These are phyloP conservation scores for Strongylocentrotus purpuratus DNA, from an alignment of 35 echinoderm and acorn worm species.

Conservation along the genomic window DNA sequence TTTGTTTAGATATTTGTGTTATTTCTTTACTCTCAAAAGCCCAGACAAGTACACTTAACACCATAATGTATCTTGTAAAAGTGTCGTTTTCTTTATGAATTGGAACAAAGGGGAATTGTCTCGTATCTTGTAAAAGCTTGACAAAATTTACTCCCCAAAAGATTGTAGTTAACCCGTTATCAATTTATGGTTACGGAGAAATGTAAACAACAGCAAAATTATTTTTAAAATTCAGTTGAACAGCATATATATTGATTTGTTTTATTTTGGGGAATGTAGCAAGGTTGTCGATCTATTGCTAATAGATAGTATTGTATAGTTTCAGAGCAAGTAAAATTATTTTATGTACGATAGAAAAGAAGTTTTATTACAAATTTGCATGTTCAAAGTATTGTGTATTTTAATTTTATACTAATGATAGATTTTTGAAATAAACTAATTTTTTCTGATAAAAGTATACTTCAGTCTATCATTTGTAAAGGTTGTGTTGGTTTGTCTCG, in stretches of 20 bases:
- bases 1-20: no score
- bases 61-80: no score
- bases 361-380: neutral
- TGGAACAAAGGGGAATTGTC: no score
- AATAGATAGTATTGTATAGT: constrained; percentile 6
- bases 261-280: neutral
- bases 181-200: neutral
- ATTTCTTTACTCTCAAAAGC: no score
- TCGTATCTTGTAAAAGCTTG: neutral
- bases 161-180: neutral
- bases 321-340: neutral
- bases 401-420: constrained; percentile 14
- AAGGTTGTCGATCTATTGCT: neutral
- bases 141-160: neutral
- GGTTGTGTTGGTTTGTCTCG: no score
- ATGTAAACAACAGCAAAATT: neutral
- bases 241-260: neutral
- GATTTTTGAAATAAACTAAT: neutral
- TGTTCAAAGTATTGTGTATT: constrained; percentile 19
- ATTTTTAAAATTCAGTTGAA: neutral
- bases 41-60: no score
- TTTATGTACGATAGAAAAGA: constrained; percentile 4
- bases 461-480: no score
- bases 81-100: no score
- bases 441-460: neutral